phyloP scores from a whole-genome alignment of 2,113 vertebrate genomes.

The Aspiorhynchus laticeps region DNA sequence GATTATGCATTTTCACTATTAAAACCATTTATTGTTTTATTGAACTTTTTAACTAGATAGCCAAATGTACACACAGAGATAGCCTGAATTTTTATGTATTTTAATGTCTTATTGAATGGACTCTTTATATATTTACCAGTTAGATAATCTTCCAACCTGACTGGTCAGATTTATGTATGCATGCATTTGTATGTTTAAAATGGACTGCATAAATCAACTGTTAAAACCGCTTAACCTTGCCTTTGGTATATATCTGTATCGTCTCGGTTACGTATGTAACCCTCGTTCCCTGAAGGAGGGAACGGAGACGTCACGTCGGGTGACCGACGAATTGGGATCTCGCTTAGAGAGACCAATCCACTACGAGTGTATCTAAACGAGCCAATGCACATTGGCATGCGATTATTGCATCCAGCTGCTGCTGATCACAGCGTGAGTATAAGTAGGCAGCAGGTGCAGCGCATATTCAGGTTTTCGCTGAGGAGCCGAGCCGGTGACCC shows the following conservation, averaged over 20 bases:
- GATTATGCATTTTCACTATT: conserved; percentile 3
- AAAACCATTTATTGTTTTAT: conserved; percentile 12
- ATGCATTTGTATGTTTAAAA: neutral
- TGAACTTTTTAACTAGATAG: conserved; percentile 1
- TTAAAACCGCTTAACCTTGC: conserved; percentile 59
- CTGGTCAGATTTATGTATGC: neutral
- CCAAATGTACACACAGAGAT: conserved; percentile 25
- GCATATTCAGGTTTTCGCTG: no score
- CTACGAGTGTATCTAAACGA: no score
- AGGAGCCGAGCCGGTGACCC: no score
- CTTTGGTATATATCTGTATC: conserved; percentile 60
- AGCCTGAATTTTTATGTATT: neutral
- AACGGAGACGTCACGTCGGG: no score
- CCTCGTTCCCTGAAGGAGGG: no score
- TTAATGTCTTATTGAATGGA: neutral
- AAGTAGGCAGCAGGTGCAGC: no score
- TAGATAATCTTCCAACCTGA: neutral
- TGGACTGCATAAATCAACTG: conserved; percentile 35
- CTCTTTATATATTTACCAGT: neutral
- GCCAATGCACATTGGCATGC: no score
- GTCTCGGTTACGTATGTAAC: no score
- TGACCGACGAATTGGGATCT: no score
- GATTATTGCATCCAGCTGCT: no score
- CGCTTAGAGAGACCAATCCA: no score
- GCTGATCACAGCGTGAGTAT: no score